Percentiles rank a stretch among this genome's conserved stretches.
These are phyloP conservation scores for Apeltes quadracus DNA, from an alignment of 2,113 vertebrate species.

Conservation along the genomic window DNA sequence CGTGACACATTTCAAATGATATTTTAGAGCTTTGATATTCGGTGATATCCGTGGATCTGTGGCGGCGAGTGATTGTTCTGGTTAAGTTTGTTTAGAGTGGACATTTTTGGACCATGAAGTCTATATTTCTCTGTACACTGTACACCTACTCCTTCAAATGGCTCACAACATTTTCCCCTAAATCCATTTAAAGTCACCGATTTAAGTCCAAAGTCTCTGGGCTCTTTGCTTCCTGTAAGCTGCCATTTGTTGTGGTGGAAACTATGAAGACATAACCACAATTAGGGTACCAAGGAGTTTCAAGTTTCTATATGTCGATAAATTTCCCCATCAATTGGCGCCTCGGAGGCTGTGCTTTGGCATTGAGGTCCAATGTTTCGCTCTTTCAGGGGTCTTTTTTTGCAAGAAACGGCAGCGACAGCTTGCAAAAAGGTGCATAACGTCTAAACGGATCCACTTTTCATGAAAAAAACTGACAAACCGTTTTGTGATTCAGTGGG, in stretches of 20 bases:
- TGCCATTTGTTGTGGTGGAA: slow-evolving; percentile 50
- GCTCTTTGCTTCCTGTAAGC: slow-evolving; percentile 43
- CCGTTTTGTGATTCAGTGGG: not conserved
- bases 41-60: not conserved
- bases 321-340: not conserved
- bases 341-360: not conserved
- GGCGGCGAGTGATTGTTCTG: not conserved
- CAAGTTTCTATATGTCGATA: not conserved
- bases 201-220: slow-evolving; percentile 25
- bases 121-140: not conserved
- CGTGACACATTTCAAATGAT: slow-evolving; percentile 30
- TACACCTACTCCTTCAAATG: not conserved
- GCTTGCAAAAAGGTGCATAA: not conserved
- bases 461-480: not conserved
- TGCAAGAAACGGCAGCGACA: not conserved
- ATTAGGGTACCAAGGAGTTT: not conserved
- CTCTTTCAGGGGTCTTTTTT: not conserved
- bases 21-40: slow-evolving; percentile 21
- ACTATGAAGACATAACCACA: slow-evolving; percentile 42
- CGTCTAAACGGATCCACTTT: not conserved
- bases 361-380: not conserved
- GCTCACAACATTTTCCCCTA: not conserved
- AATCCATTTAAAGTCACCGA: not conserved
- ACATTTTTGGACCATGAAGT: not conserved
- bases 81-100: not conserved